Evolutionary conservation across 2,113 vertebrate species (phyloP), one percentile per base, ranked within the genome.

Genomic region (Corydoras sp.): DNA sequence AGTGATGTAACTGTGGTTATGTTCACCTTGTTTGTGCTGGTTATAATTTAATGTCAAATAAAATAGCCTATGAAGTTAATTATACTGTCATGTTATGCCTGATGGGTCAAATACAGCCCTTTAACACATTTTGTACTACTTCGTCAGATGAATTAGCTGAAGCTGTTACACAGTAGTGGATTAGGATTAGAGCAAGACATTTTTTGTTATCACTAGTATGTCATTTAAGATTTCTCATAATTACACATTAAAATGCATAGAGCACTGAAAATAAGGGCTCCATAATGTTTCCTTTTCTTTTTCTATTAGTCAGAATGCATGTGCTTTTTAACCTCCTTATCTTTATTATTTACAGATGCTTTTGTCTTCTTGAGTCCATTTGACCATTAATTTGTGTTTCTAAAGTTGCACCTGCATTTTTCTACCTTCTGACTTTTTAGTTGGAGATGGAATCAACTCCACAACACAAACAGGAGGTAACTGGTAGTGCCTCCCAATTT

Each of bases 381-480:
- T 43, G 35, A 43, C 35, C 35, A 43, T 43, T 43, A 43, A 43
- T 43, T 43, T 43, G 35, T 2, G 54, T 75, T 72, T 77, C 70
- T 48, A 43, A 43, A 43, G 35, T 65, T 75, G 62, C 77, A 76
- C 80, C 75, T 62, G 79, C 73, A 80, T 77, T 77, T 73, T 78
- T 79, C 77, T 69, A 59, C 62, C 83, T 71, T 90, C 83, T 90
- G 90, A 87, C 85, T 83, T 86, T 86, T 83, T 91, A 96, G 92
- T 92, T 89, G 94, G 94, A 97, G 85, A 92, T 92, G 80, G 94
- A 97, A 89, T 90, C 91, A 85, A 96, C 93, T 75, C 94, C 94
- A 82, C 92, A 92, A 85, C 94, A 95, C 91, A 95, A 98, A 85
- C 93, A 96, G 92, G 95, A 98, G 94, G 95, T 97, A 96, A 90